These are phyloP conservation scores for Cephus pygmeus DNA, from an alignment of 2,888 invertebrate species.

Conservation along the genomic window DNA sequence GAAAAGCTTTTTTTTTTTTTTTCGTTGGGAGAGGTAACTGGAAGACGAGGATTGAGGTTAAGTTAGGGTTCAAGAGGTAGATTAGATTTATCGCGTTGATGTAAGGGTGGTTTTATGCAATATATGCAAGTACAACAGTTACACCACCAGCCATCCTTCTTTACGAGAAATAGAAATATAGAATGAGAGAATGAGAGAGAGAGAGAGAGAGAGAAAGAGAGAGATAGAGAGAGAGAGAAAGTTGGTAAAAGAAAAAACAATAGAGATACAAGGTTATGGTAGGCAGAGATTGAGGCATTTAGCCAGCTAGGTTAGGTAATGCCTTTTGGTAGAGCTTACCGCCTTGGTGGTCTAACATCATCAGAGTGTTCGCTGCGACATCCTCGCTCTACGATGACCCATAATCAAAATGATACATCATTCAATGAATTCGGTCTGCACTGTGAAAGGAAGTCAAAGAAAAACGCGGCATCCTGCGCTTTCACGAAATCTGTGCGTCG, in stretches of 20 bases:
- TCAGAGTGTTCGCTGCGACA: constrained; percentile 89
- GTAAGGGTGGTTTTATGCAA: background rate
- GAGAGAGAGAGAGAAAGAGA: too few relatives aligned
- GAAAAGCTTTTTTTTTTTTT: background rate
- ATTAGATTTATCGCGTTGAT: background rate
- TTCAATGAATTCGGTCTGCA: constrained; percentile 52
- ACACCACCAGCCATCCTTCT: background rate
- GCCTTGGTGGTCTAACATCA: constrained; percentile 92
- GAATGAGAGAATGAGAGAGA: too few relatives aligned
- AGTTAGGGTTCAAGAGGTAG: background rate
- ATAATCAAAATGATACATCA: constrained; percentile 54
- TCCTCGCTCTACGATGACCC: constrained; percentile 86
- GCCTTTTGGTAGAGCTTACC: constrained; percentile 75
- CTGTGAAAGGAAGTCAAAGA: constrained; percentile 50
- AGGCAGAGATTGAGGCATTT: background rate
- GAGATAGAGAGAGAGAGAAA: background rate
- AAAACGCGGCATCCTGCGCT: constrained; percentile 38
- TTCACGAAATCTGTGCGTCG: constrained; percentile 8
- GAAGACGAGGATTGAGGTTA: background rate
- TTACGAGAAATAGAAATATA: background rate
- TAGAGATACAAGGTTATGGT: constrained; percentile 1
- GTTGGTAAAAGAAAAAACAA: background rate
- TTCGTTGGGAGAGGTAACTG: background rate
- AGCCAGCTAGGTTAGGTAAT: constrained; percentile 7
- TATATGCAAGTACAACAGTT: background rate